A percentile compares a stretch with the other conserved stretches of the same genome.
phyloP scores from a whole-genome alignment of 2,113 vertebrate genomes.

The Origma solitaria region DNA sequence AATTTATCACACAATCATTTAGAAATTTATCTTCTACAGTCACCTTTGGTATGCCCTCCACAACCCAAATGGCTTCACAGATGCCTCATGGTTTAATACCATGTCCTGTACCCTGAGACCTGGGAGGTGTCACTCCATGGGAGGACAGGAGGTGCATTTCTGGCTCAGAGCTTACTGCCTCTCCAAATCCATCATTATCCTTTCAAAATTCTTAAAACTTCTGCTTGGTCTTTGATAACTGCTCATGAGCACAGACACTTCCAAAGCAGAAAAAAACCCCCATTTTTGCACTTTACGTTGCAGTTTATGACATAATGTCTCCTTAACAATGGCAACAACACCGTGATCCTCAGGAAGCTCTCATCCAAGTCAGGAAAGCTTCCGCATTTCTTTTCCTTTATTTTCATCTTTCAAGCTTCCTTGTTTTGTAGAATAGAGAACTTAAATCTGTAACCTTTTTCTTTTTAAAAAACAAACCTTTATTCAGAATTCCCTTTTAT shows the following conservation, averaged over 20 bases:
- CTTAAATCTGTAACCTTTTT: background rate
- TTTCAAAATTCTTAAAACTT: background rate
- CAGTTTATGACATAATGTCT: background rate
- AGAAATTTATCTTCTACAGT: background rate
- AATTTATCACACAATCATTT: background rate
- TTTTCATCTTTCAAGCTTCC: background rate
- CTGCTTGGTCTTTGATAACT: background rate
- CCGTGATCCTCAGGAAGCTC: background rate
- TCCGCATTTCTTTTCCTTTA: background rate
- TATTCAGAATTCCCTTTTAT: background rate
- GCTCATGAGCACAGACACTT: background rate
- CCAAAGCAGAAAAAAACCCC: background rate
- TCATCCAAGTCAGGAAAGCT: background rate
- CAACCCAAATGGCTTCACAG: background rate
- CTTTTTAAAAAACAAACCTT: background rate
- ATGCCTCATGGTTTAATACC: background rate
- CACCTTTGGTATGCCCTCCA: background rate
- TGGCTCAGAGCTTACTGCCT: background rate
- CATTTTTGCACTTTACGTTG: background rate
- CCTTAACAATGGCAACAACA: background rate
- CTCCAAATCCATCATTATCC: background rate
- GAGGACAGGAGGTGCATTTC: background rate
- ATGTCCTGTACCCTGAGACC: background rate
- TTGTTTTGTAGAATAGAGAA: background rate
- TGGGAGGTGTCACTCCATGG: background rate